Base-by-base conservation (phyloP, 2,888 invertebrate species). In the Clitarchus hookeri region DNA sequence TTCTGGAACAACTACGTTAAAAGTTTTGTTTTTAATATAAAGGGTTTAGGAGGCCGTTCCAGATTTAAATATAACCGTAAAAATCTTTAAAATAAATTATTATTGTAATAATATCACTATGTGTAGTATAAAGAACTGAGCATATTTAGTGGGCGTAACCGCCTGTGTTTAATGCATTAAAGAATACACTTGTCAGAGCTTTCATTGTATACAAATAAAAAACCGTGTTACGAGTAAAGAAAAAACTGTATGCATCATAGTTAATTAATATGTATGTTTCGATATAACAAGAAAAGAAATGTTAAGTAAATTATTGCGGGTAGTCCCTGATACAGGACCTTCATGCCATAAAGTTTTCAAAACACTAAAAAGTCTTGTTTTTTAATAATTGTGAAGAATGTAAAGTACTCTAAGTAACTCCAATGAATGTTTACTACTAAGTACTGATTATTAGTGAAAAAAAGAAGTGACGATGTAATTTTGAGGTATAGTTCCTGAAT, bases 241-340 rank as follows among this genome's bases (percentile, higher is more conserved):
- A 86, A 65, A 78, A 84, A 86, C 48, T 54, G 79, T 87, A 85
- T 84, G 84, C 85, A 85, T 84, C 84, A 84, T 85, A 85, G 85
- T 85, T 86, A 84, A 85, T 86, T 84, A 83, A 84, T 83, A 85
- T 87, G 85, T 85, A 87, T 85, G 84, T 85, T 85, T 85, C 85
- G 86, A 85, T 85, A 86, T 86, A 82, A 44, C 9, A 44, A 36
- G 82, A 36, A 86, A 54, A 77, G 54, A 85, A 86, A 84, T 84
- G 80, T 86, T 77, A 48, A 84, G 80, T 44, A 85, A 85, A 84
- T 78, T 86, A 86, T 80, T 86, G 86, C 84, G 84, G 86, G 86
- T 86, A 86, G 86, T 84, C 84, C 84, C 78, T 86, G 26, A 19
- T 19, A 82, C 27, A 82, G 82, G 82, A 82, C 82, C 36, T 82